Conservation (phyloP, 2,113 vertebrate species). For the Semnopithecus entellus region DNA sequence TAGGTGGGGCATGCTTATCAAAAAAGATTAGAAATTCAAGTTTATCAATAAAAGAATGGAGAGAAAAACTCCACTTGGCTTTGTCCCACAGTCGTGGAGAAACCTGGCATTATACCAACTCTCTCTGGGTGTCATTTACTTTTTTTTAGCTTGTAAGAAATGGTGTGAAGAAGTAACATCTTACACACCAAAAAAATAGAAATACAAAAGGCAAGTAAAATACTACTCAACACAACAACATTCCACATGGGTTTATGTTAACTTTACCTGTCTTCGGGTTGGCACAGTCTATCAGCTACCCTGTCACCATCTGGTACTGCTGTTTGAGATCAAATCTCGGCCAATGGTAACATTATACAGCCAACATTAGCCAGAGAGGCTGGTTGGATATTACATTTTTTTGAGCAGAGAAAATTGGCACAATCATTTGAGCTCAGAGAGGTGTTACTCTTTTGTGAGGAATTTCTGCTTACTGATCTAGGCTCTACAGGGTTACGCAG, state of each 20-base stretch:
- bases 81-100: not conserved
- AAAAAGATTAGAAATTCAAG: not conserved
- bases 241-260: not conserved
- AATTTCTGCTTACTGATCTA: not conserved
- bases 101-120: not conserved
- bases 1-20: not conserved
- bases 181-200: not conserved
- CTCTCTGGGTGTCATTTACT: not conserved
- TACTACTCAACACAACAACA: not conserved
- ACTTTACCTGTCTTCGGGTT: not conserved
- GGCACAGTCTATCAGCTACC: not conserved
- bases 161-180: not conserved
- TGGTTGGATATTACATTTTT: not conserved
- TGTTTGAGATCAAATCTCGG: not conserved
- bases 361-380: not conserved
- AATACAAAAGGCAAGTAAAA: not conserved
- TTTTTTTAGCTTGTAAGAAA: not conserved
- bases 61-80: not conserved
- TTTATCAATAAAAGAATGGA: not conserved
- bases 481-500: not conserved
- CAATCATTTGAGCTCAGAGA: not conserved
- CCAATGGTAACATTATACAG: not conserved
- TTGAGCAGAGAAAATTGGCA: not conserved
- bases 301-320: not conserved
- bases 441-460: not conserved